These are phyloP conservation scores for Cyclophora albipunctata DNA, from an alignment of 2,888 invertebrate genomes.

Conservation along the genomic window DNA sequence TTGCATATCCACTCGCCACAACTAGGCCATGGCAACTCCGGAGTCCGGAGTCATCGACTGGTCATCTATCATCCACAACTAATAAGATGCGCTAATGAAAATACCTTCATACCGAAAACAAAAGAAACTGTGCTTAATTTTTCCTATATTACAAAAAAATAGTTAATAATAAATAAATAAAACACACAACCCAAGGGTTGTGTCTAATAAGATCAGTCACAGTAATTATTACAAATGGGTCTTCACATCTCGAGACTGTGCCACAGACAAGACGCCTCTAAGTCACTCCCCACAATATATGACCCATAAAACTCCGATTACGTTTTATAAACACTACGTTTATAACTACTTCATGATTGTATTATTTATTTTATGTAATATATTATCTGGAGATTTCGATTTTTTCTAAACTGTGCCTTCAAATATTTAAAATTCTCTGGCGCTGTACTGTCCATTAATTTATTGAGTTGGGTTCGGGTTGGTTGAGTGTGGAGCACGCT, in stretches of 20 bases:
- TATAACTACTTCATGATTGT: slow-evolving; percentile 74
- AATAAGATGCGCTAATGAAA: no score
- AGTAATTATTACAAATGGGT: slow-evolving; percentile 58
- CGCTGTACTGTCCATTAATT: slow-evolving; percentile 70
- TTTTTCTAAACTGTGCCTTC: slow-evolving; percentile 69
- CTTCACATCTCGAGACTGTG: slow-evolving; percentile 11
- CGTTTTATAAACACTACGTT: slow-evolving; percentile 74
- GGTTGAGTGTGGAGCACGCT: slow-evolving; percentile 36
- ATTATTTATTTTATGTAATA: slow-evolving; percentile 75
- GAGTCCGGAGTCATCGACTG: no score
- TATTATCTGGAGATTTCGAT: slow-evolving; percentile 64
- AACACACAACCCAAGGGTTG: slow-evolving; percentile 16
- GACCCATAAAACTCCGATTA: slow-evolving; percentile 69
- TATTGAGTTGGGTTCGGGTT: slow-evolving; percentile 53
- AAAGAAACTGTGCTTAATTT: no score
- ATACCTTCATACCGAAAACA: no score
- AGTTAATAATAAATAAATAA: background rate
- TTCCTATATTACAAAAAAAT: no score
- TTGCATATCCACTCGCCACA: no score
- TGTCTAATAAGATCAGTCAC: slow-evolving; percentile 7
- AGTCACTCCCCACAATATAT: slow-evolving; percentile 52
- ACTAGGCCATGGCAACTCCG: no score
- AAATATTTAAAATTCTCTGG: slow-evolving; percentile 74
- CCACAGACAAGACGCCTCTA: slow-evolving; percentile 18
- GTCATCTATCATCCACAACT: no score